Conservation (phyloP, 2,888 invertebrate species). For the Cryptocephalus moraei region DNA sequence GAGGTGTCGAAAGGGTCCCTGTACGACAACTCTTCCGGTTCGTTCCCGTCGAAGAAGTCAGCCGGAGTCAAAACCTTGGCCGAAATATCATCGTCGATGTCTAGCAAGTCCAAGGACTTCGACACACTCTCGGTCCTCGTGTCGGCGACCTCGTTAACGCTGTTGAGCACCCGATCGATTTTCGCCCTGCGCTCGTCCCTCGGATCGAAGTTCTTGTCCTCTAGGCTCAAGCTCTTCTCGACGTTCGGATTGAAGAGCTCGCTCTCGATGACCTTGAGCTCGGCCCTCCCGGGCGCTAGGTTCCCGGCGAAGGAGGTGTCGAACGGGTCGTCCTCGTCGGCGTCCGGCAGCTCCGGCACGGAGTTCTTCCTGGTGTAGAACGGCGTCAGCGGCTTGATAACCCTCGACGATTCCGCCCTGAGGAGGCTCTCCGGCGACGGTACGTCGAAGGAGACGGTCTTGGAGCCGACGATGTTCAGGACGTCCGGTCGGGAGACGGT, state of each 20-base stretch:
- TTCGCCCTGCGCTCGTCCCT: slow-evolving; percentile 34
- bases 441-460: slow-evolving; percentile 50
- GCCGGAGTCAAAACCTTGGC: slow-evolving; percentile 61
- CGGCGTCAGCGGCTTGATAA: slow-evolving; percentile 67
- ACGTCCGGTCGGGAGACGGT: slow-evolving; percentile 56
- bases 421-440: slow-evolving; percentile 39
- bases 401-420: slow-evolving; percentile 36
- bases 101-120: slow-evolving; percentile 35
- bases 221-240: slow-evolving; percentile 42
- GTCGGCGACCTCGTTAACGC: slow-evolving; percentile 36
- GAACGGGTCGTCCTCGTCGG: slow-evolving; percentile 49
- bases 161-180: slow-evolving; percentile 31
- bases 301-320: slow-evolving; percentile 53
- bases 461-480: slow-evolving; percentile 32
- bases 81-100: slow-evolving; percentile 49
- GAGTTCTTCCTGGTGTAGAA: slow-evolving; percentile 61
- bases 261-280: slow-evolving; percentile 46
- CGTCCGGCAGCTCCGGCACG: slow-evolving; percentile 47
- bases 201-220: slow-evolving; percentile 54
- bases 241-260: slow-evolving; percentile 36
- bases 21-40: slow-evolving; percentile 37
- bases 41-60: slow-evolving; percentile 30
- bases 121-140: slow-evolving; percentile 17
- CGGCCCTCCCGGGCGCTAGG: slow-evolving; percentile 45
- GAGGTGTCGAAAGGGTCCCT: slow-evolving; percentile 83